Conservation (phyloP, 2,888 invertebrate species). For the Caenorhabditis becei region DNA sequence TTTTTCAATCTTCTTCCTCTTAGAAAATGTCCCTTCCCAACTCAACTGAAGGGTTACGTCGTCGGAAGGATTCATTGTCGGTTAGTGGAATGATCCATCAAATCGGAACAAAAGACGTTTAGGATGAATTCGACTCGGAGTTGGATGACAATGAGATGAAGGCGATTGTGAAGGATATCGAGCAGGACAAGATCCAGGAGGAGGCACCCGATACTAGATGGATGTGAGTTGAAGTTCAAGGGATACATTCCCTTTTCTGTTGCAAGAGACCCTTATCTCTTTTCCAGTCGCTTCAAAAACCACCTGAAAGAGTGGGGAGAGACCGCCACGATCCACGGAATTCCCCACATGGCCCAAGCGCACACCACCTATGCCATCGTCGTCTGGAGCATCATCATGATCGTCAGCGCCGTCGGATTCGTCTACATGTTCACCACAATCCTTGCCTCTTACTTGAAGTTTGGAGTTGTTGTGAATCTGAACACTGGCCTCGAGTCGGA, state of each 20-base stretch:
- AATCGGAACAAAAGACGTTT: no score
- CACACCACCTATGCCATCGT: constrained; percentile 63
- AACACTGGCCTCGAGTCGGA: constrained; percentile 70
- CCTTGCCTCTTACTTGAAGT: constrained; percentile 67
- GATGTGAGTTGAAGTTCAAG: constrained; percentile 50
- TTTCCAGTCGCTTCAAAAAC: constrained; percentile 70
- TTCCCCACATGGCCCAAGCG: constrained; percentile 73
- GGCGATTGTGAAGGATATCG: constrained; percentile 70
- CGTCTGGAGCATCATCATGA: constrained; percentile 70
- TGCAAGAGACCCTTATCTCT: background rate
- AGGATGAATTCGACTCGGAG: constrained; percentile 68
- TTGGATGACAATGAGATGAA: constrained; percentile 69
- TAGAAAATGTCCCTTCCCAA: constrained; percentile 27
- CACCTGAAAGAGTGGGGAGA: constrained; percentile 72
- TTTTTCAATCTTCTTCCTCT: background rate
- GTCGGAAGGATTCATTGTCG: constrained; percentile 55
- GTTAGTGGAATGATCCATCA: constrained; percentile 21
- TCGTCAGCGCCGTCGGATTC: constrained; percentile 69
- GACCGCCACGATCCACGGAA: constrained; percentile 71
- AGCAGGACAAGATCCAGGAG: constrained; percentile 67
- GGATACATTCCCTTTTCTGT: background rate
- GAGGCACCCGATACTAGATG: constrained; percentile 62
- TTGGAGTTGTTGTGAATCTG: constrained; percentile 70
- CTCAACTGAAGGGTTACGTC: constrained; percentile 46
- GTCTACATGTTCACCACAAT: constrained; percentile 71